Evolutionary conservation across 2,113 vertebrate species (phyloP).

Genomic region (Strigops habroptila): DNA sequence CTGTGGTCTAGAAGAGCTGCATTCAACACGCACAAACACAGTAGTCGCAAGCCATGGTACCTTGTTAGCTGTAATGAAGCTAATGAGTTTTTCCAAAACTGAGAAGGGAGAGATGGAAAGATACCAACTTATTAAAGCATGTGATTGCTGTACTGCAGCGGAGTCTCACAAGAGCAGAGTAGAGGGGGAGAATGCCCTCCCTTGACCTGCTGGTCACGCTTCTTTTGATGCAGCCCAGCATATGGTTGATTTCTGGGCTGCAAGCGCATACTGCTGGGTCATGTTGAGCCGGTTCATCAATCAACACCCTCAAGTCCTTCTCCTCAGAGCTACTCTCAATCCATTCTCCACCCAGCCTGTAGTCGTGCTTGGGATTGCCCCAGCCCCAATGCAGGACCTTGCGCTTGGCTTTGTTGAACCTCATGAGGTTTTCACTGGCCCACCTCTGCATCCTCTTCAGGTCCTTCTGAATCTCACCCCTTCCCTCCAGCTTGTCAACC

Average conservation of each 20-base stretch:
- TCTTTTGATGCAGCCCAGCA: not conserved
- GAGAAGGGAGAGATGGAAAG: not conserved
- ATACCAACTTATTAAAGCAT: not conserved
- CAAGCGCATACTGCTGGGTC: not conserved
- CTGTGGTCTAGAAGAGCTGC: not conserved
- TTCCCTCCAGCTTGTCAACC: not conserved
- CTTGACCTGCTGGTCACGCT: not conserved
- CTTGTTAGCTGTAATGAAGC: not conserved
- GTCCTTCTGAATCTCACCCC: not conserved
- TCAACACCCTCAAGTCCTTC: not conserved
- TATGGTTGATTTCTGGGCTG: not conserved
- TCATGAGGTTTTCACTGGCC: not conserved
- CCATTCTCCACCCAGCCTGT: not conserved
- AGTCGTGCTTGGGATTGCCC: not conserved
- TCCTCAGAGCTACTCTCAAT: not conserved
- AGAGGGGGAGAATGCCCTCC: not conserved
- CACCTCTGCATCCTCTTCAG: no score
- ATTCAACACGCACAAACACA: not conserved
- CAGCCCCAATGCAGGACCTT: not conserved
- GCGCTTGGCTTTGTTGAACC: not conserved
- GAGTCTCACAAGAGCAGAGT: not conserved
- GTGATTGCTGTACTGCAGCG: not conserved
- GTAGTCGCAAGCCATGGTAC: not conserved
- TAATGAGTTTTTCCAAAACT: not conserved
- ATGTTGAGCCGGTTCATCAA: not conserved